These are phyloP conservation scores for Lerista edwardsae DNA, from an alignment of 2,797 vertebrate genomes.

Conservation along the genomic window DNA sequence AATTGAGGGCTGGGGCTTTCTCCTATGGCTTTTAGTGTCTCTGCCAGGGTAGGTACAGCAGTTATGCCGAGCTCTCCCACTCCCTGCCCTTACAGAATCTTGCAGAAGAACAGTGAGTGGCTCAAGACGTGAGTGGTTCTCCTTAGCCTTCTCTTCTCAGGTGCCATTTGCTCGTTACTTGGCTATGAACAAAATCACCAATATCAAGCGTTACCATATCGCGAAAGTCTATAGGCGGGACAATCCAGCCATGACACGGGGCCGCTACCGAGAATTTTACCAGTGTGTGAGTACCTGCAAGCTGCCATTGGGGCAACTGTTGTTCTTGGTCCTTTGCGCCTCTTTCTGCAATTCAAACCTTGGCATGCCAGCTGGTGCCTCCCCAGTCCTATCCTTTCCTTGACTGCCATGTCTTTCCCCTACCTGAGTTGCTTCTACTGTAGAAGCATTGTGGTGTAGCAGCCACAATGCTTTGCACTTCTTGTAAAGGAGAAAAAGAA, in stretches of 20 bases:
- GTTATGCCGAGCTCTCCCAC: too few relatives aligned
- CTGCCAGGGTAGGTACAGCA: too few relatives aligned
- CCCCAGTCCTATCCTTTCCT: too few relatives aligned
- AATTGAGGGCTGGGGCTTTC: background rate
- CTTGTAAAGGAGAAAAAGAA: too few relatives aligned
- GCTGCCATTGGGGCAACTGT: background rate
- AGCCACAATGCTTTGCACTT: background rate
- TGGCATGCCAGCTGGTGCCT: background rate
- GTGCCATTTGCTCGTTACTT: conserved; percentile 95
- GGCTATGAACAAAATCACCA: conserved; percentile 95
- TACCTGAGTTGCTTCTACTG: too few relatives aligned
- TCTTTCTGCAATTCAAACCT: background rate
- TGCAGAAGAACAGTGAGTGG: accelerated
- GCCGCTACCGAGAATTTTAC: conserved; percentile 95
- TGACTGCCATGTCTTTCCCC: too few relatives aligned
- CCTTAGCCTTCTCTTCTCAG: conserved; percentile 78
- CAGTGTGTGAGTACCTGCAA: conserved; percentile 88
- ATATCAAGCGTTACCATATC: conserved; percentile 94
- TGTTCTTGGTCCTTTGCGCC: background rate
- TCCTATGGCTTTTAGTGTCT: background rate
- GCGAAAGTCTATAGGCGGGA: conserved; percentile 96
- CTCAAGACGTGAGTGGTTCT: background rate
- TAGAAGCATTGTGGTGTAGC: background rate
- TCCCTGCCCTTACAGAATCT: accelerated
- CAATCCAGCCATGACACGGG: conserved; percentile 90